Evolutionary conservation across 2,888 invertebrate genomes (phyloP).

Genomic region (Troides helena): DNA sequence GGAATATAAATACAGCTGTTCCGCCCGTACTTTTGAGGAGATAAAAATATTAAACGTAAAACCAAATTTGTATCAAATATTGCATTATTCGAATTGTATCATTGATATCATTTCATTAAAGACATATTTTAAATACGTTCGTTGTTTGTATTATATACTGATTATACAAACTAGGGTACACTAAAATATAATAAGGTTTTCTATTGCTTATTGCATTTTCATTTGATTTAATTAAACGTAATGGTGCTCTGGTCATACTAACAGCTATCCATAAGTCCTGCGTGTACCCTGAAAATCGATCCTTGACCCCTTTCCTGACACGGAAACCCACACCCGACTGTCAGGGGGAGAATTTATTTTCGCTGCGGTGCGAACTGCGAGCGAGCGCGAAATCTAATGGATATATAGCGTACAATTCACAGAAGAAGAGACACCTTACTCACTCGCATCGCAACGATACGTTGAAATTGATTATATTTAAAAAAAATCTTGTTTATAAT

Average conservation of each 20-base stretch:
- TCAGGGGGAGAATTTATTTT: constrained; percentile 33
- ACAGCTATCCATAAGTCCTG: constrained; percentile 35
- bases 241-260: neutral
- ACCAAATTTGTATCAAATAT: too few relatives aligned
- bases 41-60: too few relatives aligned
- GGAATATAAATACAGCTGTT: too few relatives aligned
- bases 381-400: constrained; percentile 20
- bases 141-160: neutral
- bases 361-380: constrained; percentile 27
- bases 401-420: neutral
- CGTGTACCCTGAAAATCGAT: constrained; percentile 49
- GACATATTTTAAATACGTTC: neutral
- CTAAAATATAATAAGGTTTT: neutral
- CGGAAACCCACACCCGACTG: constrained; percentile 37
- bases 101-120: neutral
- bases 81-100: neutral
- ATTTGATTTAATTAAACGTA: constrained; percentile 15
- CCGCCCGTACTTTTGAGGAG: too few relatives aligned
- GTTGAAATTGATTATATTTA: neutral
- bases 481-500: neutral
- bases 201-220: neutral
- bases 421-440: neutral
- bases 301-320: constrained; percentile 48
- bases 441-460: neutral
- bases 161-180: too few relatives aligned